Conservation (phyloP, 2,797 vertebrate genomes). For the Anisognathus igniventris region DNA sequence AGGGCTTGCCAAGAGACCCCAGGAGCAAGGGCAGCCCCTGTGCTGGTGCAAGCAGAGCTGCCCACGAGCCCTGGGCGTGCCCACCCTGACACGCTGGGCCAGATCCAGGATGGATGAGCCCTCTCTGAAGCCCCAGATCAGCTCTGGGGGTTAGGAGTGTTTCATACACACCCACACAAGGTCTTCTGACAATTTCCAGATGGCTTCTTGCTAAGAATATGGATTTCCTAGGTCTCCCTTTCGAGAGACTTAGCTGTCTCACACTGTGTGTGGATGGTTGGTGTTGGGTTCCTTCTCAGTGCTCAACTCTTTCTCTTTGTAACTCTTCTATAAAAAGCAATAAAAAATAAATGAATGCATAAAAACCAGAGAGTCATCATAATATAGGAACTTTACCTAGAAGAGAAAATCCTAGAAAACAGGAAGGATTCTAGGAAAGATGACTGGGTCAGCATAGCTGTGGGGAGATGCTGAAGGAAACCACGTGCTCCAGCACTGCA, state of each 20-base stretch:
- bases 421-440: not conserved
- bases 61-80: accelerated
- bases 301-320: not conserved
- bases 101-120: accelerated
- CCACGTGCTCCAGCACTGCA: accelerated
- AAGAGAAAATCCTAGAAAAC: not conserved
- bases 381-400: not conserved
- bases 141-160: not conserved
- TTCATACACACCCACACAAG: not conserved
- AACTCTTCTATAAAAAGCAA: not conserved
- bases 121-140: not conserved
- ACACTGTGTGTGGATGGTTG: not conserved
- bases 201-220: not conserved
- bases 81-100: not conserved
- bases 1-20: not conserved
- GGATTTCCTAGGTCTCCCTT: not conserved
- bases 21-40: not conserved
- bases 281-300: not conserved
- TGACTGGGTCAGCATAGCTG: not conserved
- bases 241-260: not conserved
- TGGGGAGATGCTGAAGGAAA: not conserved
- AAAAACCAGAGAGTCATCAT: not conserved
- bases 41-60: not conserved
- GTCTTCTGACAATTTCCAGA: not conserved
- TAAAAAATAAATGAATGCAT: not conserved